phyloP scores from a whole-genome alignment of 2,888 invertebrate species.

The Zaprionus lineosus region DNA sequence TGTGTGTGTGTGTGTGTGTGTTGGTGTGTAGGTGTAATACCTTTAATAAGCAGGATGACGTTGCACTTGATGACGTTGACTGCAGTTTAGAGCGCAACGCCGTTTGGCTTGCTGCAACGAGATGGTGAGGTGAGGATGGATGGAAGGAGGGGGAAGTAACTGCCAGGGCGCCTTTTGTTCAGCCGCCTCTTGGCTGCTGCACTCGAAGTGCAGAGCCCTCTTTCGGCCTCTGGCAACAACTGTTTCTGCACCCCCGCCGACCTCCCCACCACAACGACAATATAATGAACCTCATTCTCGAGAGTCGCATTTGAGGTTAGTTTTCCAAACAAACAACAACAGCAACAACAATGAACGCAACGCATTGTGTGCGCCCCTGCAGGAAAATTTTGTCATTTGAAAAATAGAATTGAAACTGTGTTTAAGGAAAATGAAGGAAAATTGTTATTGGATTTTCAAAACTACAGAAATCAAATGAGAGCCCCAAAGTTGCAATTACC shows the following conservation, averaged over 20 bases:
- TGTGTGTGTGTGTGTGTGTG: conserved; percentile 17
- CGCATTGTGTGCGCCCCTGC: conserved; percentile 24
- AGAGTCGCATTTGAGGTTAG: conserved; percentile 41
- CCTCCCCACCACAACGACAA: background rate
- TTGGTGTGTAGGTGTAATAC: conserved; percentile 68
- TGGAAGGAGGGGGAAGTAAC: background rate
- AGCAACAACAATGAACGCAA: conserved; percentile 6
- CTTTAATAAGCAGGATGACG: conserved; percentile 76
- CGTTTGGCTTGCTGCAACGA: too few relatives aligned
- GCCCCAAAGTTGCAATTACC: too few relatives aligned
- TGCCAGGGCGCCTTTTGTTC: conserved; percentile 28
- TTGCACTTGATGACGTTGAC: conserved; percentile 61
- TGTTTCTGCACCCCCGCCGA: background rate
- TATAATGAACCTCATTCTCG: conserved; percentile 52
- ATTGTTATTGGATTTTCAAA: too few relatives aligned
- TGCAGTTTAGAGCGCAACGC: too few relatives aligned
- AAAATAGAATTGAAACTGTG: too few relatives aligned
- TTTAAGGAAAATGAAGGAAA: too few relatives aligned
- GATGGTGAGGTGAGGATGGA: too few relatives aligned
- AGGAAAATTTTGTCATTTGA: background rate
- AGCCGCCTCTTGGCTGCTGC: conserved; percentile 4
- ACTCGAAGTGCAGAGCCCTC: conserved; percentile 20
- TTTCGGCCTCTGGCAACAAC: conserved; percentile 24
- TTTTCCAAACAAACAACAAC: conserved; percentile 26
- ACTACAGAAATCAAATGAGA: too few relatives aligned